phyloP scores from a whole-genome alignment of 53 echinoderm and acorn worm species.

The Holothuria leucospilota region DNA sequence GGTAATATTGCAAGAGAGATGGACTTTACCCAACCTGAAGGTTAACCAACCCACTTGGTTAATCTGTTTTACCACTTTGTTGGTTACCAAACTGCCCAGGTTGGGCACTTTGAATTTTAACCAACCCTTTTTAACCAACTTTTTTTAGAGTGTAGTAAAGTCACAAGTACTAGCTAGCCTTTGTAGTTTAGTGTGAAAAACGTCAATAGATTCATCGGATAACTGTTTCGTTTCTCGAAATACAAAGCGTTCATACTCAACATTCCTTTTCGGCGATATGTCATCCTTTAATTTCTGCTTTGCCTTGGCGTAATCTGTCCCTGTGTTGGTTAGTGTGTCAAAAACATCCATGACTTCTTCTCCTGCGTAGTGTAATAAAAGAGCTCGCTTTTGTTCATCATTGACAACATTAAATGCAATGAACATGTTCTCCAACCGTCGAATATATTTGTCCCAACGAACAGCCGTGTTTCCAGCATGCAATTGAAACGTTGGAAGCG shows the following conservation, averaged over 20 bases:
- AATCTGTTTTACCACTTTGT: too few relatives aligned
- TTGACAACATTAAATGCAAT: conserved; percentile 6
- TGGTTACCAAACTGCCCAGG: too few relatives aligned
- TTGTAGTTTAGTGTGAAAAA: conserved; percentile 27
- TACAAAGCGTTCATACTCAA: background rate
- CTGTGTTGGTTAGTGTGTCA: background rate
- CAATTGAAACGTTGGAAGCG: conserved; percentile 12
- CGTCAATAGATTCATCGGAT: conserved; percentile 10
- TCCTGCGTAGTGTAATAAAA: conserved; percentile 42
- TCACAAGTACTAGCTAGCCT: conserved; percentile 36
- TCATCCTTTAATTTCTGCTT: conserved; percentile 12
- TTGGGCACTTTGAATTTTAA: too few relatives aligned
- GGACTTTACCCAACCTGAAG: conserved; percentile 72
- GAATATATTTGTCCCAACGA: conserved; percentile 39
- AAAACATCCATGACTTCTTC: conserved; percentile 48
- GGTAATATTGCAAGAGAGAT: too few relatives aligned
- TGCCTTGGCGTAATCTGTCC: background rate
- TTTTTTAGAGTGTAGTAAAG: too few relatives aligned
- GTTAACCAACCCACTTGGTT: too few relatives aligned
- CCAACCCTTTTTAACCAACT: too few relatives aligned
- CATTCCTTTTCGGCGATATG: background rate
- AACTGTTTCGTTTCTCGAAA: conserved; percentile 36
- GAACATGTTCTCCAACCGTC: conserved; percentile 27
- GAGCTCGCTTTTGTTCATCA: background rate
- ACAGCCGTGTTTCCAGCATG: background rate